Evolutionary conservation across 2,888 invertebrate species (phyloP), one percentile per base, ranked within the genome.

Genomic region (Beris morrisii): DNA sequence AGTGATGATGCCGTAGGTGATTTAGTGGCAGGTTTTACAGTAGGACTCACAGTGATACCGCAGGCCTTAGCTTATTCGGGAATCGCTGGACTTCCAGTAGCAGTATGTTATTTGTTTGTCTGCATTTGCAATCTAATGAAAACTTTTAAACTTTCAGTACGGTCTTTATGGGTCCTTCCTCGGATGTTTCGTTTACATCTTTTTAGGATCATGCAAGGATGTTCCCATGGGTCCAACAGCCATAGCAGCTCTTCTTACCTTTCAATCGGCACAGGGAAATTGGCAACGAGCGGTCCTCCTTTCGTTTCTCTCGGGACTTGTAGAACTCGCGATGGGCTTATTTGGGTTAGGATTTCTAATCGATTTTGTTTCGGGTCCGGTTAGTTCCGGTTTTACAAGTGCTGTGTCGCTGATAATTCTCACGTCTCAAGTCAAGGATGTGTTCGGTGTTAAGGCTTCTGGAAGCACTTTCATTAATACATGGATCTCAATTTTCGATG

Each of bases 111-210:
- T 56, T 45, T 45, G 61, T 15, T 46, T 28, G 12, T 22, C 28
- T 6, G 12, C 7, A 44, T 59, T 57, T 31, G 1, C 7, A 12
- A 53, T 52, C 38, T 46, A 11, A 4, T 38, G 61, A 13, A 55
- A 13, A n/a, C 28, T 22, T 28, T n/a, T 53, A 67, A 9, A 1
- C 67, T 75, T 79, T 7, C 84, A 95, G 90, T 92, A 93, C 81
- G 97, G 96, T 50, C 83, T 97, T 59, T 96, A 96, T 81, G 92
- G 94, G 63, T 93, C 95, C n/a, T 96, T 96, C 82, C 82, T 95
- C 75, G 94, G 95, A 53, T 91, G 92, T 78, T 90, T 96, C 80
- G 84, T 95, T 69, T 97, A 97, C 83, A 90, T 93, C 73, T 82
- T 96, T 72, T 85, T 97, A 73, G 96, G 96, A 55, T 94, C 93